Conservation (phyloP, 2,113 vertebrate genomes). For the Ramphastos sulfuratus region DNA sequence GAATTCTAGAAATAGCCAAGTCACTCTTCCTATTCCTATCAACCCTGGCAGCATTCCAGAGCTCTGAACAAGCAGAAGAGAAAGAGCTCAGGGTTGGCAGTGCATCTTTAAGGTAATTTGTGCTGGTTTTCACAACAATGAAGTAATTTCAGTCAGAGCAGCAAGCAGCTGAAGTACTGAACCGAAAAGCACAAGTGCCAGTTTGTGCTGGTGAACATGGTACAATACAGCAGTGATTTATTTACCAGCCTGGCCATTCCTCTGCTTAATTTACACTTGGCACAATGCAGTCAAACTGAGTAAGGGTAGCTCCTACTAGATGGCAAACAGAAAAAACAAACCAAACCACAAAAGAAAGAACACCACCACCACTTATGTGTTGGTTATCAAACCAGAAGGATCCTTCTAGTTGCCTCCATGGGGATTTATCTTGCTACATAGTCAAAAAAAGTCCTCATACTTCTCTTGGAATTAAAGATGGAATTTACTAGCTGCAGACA, state of each 20-base stretch:
- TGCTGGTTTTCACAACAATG: not conserved
- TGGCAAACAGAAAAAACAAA: not conserved
- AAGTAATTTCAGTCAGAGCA: constrained; percentile 1
- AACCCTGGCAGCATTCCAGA: constrained; percentile 1
- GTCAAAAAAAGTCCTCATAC: not conserved
- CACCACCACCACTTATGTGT: not conserved
- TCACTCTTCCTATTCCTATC: constrained; percentile 39
- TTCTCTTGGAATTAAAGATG: not conserved
- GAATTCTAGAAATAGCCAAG: constrained; percentile 53
- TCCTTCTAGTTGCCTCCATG: not conserved
- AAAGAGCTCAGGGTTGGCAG: constrained; percentile 4
- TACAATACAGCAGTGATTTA: not conserved
- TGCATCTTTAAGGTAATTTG: constrained; percentile 1
- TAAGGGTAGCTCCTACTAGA: not conserved
- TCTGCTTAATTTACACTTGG: not conserved
- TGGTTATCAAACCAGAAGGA: not conserved
- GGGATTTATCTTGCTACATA: not conserved
- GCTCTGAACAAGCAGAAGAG: constrained; percentile 5
- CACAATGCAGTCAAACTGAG: not conserved
- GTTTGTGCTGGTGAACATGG: not conserved
- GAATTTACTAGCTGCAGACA: not conserved
- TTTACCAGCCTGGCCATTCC: not conserved
- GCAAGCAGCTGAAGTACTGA: not conserved
- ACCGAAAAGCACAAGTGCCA: not conserved
- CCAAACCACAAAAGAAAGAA: not conserved